Percentiles rank a stretch among this genome's conserved stretches.
These are phyloP conservation scores for Grammomys surdaster DNA, from an alignment of 2,113 vertebrate species.

Conservation along the genomic window DNA sequence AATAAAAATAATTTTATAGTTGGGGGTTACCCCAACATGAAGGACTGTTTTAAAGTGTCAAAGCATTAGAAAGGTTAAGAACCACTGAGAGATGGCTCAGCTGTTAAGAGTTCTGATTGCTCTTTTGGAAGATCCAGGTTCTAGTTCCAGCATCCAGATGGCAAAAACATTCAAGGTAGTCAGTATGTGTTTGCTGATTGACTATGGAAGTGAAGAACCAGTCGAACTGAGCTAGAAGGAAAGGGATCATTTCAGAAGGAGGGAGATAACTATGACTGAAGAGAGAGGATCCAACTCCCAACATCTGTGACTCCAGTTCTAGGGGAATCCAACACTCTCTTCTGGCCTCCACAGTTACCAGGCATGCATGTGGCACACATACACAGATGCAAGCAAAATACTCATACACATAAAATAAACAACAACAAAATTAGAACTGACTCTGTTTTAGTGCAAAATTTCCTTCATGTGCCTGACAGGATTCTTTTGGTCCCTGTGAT, in stretches of 20 bases:
- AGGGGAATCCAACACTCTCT: background rate
- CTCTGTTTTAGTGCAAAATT: background rate
- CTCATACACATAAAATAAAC: background rate
- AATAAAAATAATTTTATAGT: background rate
- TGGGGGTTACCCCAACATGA: background rate
- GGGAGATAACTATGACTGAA: too few species aligned
- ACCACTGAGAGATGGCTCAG: background rate
- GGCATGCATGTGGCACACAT: background rate
- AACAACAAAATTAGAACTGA: background rate
- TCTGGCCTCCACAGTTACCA: background rate
- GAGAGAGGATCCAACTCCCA: background rate
- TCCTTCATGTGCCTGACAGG: background rate
- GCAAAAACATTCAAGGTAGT: background rate
- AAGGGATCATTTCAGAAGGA: too few species aligned
- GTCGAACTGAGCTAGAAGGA: too few species aligned
- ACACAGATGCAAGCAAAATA: background rate
- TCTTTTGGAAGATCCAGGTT: background rate
- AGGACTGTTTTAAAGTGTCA: background rate
- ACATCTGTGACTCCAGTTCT: background rate
- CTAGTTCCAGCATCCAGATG: background rate
- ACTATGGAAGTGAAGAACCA: too few species aligned
- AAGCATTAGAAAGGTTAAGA: background rate
- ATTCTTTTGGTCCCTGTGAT: background rate
- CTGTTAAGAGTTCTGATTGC: background rate
- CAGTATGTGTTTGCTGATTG: too few species aligned